A percentile compares a stretch with the other conserved stretches of the same genome.
Evolutionary conservation across 1,140 invertebrate species (phyloP).

Genomic region (Zophobas morio): DNA sequence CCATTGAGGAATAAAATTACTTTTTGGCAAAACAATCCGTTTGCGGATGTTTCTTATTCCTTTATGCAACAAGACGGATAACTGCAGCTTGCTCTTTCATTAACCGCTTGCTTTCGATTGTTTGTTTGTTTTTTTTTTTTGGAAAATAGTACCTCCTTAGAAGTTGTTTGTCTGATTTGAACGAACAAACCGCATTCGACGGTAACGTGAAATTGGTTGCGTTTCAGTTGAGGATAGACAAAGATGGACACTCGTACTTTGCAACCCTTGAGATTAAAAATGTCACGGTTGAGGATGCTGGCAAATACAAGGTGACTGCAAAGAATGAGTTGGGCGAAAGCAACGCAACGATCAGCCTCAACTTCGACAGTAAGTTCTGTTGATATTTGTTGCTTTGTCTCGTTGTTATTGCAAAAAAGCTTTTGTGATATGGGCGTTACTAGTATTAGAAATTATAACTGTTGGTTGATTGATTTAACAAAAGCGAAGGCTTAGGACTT

Average conservation of each 20-base stretch:
- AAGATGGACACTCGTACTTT: conserved; percentile 94
- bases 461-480: conserved; percentile 9
- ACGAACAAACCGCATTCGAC: neutral
- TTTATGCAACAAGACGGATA: neutral
- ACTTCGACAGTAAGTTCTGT: conserved; percentile 95
- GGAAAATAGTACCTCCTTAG: neutral
- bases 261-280: conserved; percentile 93
- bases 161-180: conserved; percentile 3
- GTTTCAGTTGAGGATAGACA: conserved; percentile 86
- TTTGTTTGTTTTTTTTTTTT: neutral
- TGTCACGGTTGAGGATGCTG: conserved; percentile 96
- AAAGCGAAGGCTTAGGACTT: neutral
- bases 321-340: conserved; percentile 97
- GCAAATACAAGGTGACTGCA: conserved; percentile 96
- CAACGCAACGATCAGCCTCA: conserved; percentile 95
- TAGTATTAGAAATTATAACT: conserved; percentile 25
- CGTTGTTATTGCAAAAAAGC: conserved; percentile 32
- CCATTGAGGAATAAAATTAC: neutral
- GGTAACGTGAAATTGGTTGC: conserved; percentile 21
- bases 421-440: conserved; percentile 27
- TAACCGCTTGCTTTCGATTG: too few relatives aligned
- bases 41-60: neutral
- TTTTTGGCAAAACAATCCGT: neutral
- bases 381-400: conserved; percentile 59
- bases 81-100: too few relatives aligned